These are phyloP conservation scores for Nephrotoma guestfalica DNA, from an alignment of 2,888 invertebrate genomes.

Conservation along the genomic window DNA sequence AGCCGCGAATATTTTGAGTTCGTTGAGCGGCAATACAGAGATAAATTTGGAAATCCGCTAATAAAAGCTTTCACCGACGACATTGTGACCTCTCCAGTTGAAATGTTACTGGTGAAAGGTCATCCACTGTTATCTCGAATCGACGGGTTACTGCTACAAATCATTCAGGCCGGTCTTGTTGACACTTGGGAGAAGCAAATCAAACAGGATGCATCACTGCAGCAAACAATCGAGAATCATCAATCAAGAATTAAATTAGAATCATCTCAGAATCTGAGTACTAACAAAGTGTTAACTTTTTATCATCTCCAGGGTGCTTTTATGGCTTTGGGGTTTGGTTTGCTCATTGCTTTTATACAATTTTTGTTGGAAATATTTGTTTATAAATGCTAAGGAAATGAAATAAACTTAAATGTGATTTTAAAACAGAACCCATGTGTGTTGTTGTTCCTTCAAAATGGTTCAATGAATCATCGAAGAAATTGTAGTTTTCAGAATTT, in stretches of 20 bases:
- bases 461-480: no score
- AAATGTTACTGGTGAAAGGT: conserved; percentile 1
- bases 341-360: not conserved
- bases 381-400: not conserved
- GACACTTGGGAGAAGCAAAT: not conserved
- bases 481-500: no score
- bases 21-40: not conserved
- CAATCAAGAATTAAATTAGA: not conserved
- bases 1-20: not conserved
- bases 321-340: not conserved
- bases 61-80: not conserved
- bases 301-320: conserved; percentile 1
- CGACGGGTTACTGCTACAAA: not conserved
- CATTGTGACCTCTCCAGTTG: not conserved
- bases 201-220: not conserved
- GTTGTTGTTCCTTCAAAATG: no score
- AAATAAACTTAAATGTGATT: no score
- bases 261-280: not conserved
- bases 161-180: not conserved
- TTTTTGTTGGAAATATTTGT: not conserved
- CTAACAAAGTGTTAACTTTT: not conserved
- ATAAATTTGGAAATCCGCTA: not conserved
- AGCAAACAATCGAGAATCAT: not conserved
- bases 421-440: no score
- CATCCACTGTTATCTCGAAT: not conserved